A percentile compares a stretch with the other conserved stretches of the same genome.
Evolutionary conservation across 2,113 vertebrate species (phyloP).

Genomic region (Microcebus ravelobensis): DNA sequence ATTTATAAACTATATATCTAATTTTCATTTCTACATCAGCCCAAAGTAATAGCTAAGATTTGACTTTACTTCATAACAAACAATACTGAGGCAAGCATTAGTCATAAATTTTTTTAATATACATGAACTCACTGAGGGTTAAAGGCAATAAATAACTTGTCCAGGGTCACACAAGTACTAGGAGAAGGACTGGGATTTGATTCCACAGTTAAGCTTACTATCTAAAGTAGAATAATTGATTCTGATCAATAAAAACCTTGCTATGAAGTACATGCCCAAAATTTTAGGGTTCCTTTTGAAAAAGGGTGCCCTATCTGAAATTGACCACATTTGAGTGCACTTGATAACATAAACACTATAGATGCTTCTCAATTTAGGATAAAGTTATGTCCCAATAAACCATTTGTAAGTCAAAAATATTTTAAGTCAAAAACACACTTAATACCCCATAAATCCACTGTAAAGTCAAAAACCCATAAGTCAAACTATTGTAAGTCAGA

Average conservation of each 20-base stretch:
- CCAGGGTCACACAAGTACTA: neutral
- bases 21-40: neutral
- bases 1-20: neutral
- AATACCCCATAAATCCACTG: neutral
- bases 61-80: neutral
- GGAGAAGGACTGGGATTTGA: neutral
- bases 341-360: neutral
- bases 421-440: neutral
- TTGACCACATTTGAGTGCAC: neutral
- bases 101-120: neutral
- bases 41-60: slow-evolving; percentile 7
- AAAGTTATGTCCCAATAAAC: neutral
- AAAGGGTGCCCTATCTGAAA: neutral
- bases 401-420: neutral
- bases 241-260: neutral
- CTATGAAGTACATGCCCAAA: neutral
- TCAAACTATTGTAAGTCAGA: neutral
- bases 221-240: neutral
- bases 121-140: neutral
- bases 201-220: neutral
- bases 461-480: neutral
- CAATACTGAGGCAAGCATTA: neutral
- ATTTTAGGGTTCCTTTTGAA: slow-evolving; percentile 25
- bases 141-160: neutral
- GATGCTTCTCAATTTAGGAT: neutral